Percentiles rank a stretch among this genome's conserved stretches.
Evolutionary conservation across 2,797 vertebrate genomes (phyloP).

Genomic region (Neoniphon sammara): DNA sequence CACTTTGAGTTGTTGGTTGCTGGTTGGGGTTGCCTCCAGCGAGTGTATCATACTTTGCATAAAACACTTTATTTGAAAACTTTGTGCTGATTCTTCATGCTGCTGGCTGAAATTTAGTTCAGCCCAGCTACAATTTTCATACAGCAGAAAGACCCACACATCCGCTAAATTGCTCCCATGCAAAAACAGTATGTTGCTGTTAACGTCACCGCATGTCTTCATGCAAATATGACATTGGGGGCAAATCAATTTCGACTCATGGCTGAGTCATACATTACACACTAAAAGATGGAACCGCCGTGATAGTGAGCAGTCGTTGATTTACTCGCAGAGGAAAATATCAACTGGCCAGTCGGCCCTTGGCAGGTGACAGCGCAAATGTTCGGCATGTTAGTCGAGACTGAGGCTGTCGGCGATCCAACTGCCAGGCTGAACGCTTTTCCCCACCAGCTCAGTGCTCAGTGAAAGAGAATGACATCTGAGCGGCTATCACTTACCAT

Average conservation of each 20-base stretch:
- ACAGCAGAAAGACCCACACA: no score
- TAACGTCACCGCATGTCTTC: no score
- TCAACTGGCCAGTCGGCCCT: slow-evolving; percentile 54
- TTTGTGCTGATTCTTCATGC: no score
- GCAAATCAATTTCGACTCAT: slow-evolving; percentile 8
- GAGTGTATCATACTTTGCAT: no score
- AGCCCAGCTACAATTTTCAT: no score
- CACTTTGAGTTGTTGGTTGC: slow-evolving; percentile 2
- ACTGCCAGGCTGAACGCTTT: slow-evolving; percentile 44
- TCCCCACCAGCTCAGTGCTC: slow-evolving; percentile 15
- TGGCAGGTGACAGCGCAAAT: slow-evolving; percentile 56
- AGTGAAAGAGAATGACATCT: slow-evolving; percentile 54
- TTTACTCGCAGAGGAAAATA: slow-evolving; percentile 60
- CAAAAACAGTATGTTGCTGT: no score
- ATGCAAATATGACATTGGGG: not conserved
- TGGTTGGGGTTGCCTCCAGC: not conserved
- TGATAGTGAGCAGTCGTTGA: slow-evolving; percentile 35
- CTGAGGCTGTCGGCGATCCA: slow-evolving; percentile 34
- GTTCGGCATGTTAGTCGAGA: slow-evolving; percentile 48
- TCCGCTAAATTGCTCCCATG: no score
- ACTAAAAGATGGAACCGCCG: slow-evolving; percentile 15
- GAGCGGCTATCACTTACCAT: slow-evolving; percentile 43
- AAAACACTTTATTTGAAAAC: no score
- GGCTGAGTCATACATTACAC: slow-evolving; percentile 39
- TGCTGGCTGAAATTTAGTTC: no score